Evolutionary conservation across 2,888 invertebrate species (phyloP), one percentile per base, ranked within the genome.

Genomic region (Boloria euphrosyne): DNA sequence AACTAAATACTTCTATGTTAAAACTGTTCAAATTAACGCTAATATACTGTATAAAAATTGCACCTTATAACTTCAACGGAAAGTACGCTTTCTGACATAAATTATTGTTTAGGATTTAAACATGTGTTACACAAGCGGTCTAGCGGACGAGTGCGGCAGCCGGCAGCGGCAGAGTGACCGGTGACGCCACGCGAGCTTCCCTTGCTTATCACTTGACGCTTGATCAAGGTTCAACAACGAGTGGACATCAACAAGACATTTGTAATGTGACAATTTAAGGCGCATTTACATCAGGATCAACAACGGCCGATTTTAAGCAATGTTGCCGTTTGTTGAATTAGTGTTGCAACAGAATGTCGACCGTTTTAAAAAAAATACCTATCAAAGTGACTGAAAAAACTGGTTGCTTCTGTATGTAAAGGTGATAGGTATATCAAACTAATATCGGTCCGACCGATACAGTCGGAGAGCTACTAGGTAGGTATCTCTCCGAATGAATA

Each of bases 201-300:
- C 71, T 71, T 74, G 73, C 81, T 87, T 87, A 86, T 87, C 87
- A 74, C 76, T 64, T 57, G 65, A 46, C 60, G 54, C 72, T 75
- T 78, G 86, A 76, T 80, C 86, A 87, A 87, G 85, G 87, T 86
- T 80, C 87, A 86, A 82, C 72, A 74, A 72, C 73, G 63, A 52
- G 52, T 58, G 63, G 53, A 51, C 67, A 69, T 44, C 70, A 69
- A 73, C 68, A 70, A 70, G 72, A 64, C 63, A 27, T 70, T 66
- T 75, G 68, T 60, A 63, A 60, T 70, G 54, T 43, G 59, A 61
- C 62, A 49, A 27, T 27, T 62, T 47, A n/a, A 5, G n/a, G 16
- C 13, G 3, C 22, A 22, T 22, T 22, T 22, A 22, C 22, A 22
- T 22, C 3, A 2, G 22, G 22, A 22, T 22, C 2, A 22, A 22